Evolutionary conservation across 2,888 invertebrate genomes (phyloP).

Genomic region (Andrena camellia): DNA sequence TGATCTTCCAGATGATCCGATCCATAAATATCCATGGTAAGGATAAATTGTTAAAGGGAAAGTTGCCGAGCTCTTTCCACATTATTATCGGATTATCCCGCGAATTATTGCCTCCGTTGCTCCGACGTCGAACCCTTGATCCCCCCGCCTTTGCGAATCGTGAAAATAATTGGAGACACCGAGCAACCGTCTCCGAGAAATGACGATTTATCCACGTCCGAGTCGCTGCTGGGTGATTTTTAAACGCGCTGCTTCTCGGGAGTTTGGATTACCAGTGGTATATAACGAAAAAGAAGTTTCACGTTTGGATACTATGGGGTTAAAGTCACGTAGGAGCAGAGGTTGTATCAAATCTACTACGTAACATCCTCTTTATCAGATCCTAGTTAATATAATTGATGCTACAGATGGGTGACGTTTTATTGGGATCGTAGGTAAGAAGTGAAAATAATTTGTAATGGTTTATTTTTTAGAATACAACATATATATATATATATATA

Average conservation of each 20-base stretch:
- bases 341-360: no score
- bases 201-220: constrained; percentile 13
- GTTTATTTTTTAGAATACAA: no score
- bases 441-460: no score
- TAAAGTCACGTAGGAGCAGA: no score
- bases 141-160: constrained; percentile 25
- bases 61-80: constrained; percentile 21
- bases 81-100: constrained; percentile 57
- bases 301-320: no score
- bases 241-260: background rate
- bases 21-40: constrained; percentile 26
- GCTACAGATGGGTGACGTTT: no score
- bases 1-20: constrained; percentile 10
- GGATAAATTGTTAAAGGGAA: constrained; percentile 36
- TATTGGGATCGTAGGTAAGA: no score
- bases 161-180: constrained; percentile 46
- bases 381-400: no score
- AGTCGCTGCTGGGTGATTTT: background rate
- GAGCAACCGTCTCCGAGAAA: background rate
- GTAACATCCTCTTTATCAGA: no score
- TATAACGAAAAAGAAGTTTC: background rate
- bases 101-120: constrained; percentile 47
- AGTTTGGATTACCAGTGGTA: background rate
- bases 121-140: constrained; percentile 33
- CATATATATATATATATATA: no score